Evolutionary conservation across 1,140 invertebrate species (phyloP).

Genomic region (Eciton burchellii): DNA sequence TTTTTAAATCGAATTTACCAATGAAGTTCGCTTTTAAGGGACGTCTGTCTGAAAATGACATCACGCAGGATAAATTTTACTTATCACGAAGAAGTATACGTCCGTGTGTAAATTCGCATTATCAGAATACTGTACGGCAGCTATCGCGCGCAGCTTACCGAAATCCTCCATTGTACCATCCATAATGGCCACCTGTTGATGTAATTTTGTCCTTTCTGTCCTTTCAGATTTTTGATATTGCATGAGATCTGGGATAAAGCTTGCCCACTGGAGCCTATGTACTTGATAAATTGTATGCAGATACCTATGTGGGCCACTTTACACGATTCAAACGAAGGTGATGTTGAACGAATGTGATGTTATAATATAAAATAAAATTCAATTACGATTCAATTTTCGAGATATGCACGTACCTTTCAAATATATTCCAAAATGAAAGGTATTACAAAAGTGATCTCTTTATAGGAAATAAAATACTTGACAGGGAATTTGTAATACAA

Average conservation of each 20-base stretch:
- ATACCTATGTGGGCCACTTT: neutral
- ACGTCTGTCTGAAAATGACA: conserved; percentile 85
- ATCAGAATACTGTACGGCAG: conserved; percentile 3
- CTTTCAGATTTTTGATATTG: conserved; percentile 80
- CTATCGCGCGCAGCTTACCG: conserved; percentile 8
- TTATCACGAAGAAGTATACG: conserved; percentile 75
- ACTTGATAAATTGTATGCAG: conserved; percentile 76
- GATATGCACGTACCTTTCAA: neutral
- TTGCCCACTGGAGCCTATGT: conserved; percentile 78
- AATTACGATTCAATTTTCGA: neutral
- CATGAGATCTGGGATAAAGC: conserved; percentile 79
- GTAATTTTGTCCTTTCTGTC: neutral
- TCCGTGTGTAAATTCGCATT: conserved; percentile 66
- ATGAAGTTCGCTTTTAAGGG: conserved; percentile 87
- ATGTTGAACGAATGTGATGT: conserved; percentile 30
- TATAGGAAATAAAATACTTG: conserved; percentile 68
- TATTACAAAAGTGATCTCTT: conserved; percentile 48
- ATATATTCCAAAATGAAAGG: conserved; percentile 36
- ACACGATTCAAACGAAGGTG: conserved; percentile 3
- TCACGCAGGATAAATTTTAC: conserved; percentile 84
- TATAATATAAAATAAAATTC: conserved; percentile 16
- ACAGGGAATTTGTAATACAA: conserved; percentile 76
- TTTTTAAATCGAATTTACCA: conserved; percentile 85
- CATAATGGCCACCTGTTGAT: neutral
- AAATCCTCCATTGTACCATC: neutral